Base-by-base conservation (phyloP, 1,140 invertebrate species). In the Apis laboriosa region DNA sequence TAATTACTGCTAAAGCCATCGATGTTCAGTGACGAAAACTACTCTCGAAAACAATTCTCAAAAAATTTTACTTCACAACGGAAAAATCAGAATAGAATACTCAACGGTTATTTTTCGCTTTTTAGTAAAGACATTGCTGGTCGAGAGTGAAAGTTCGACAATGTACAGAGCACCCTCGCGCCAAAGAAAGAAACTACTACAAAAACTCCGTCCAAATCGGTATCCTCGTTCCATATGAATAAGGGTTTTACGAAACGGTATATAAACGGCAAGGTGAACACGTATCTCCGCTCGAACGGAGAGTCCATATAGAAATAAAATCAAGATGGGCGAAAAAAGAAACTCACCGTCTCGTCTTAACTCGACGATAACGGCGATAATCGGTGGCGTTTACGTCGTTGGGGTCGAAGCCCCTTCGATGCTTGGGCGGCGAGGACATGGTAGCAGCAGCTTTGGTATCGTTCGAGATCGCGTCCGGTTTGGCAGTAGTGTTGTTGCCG, bases 291-390 rank as follows among this genome's bases (percentile, higher is more conserved):
- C 17, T 56, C 15, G 21, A 56, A 81, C 61, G 79, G 72, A 81
- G 21, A 81, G 21, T 58, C 34, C 34, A 76, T 7, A 34, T 28
- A 81, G 63, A 55, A 53, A n/a, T 43, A 51, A 64, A 43, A 43
- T 15, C 28, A 70, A 56, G 53, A 71, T 51, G 28, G 15, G 64
- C 34, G 34, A 43, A 43, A 34, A 34, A 2, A 72, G 63, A 60
- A 64, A 93, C 92, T 93, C 91, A 93, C 92, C 90, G 92, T 87
- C 89, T 90, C 85, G 89, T 89, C 86, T 93, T 93, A 84, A 92
- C 90, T 53, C 92, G 92, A 73, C 92, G 92, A 88, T 91, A 93
- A 84, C 92, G 92, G 76, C 92, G 91, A 84, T 89, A 93, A 71
- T 93, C 92, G 72, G 80, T 87, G 84, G 84, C 87, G 63, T 89